Base-by-base conservation (phyloP, 2,888 invertebrate species). In the Agrochola macilenta region DNA sequence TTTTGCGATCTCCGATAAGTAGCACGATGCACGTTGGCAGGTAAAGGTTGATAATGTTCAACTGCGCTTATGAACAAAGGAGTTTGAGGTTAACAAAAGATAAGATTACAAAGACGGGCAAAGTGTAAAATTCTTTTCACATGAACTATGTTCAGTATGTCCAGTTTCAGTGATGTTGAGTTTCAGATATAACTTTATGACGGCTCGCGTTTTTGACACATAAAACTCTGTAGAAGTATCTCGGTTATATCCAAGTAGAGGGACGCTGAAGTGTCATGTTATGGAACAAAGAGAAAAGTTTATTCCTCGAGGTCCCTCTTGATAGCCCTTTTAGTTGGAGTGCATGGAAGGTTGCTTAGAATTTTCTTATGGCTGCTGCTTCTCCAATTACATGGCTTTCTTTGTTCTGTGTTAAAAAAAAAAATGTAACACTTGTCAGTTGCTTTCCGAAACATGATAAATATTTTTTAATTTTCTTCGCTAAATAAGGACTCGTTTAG, bases 261-360 rank as follows among this genome's bases (percentile, higher is more conserved):
- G 66, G 72, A 54, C 66, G 14, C 54, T 35, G 54, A 72, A 64
- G 78, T 76, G 26, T 69, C 74, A 61, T 71, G 76, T 83, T 52
- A 71, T 54, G 52, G 54, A 39, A n/a, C n/a, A 79, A 65, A 76
- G 58, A 86, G 76, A 46, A 74, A 86, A 83, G 76, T 86, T 83
- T 83, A 74, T 76, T 86, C 73, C 73, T 76, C 26, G 39, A 78
- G 87, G 75, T 39, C 69, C 20, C 58, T 60, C 68, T 66, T 72
- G 43, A 71, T 71, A 17, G 20, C 43, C 79, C 75, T 68, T 86
- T 83, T 60, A 60, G 82, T 76, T 76, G 58, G 63, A 84, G 74
- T 66, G 57, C 23, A 58, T 46, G 23, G n/a, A 52, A 69, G 30
- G 57, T 39, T 52, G 11, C 2, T 17, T 61, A n/a, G 64, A 35